A percentile compares a stretch with the other conserved stretches of the same genome.
Evolutionary conservation across 2,113 vertebrate species (phyloP).

Genomic region (Capreolus pygargus): DNA sequence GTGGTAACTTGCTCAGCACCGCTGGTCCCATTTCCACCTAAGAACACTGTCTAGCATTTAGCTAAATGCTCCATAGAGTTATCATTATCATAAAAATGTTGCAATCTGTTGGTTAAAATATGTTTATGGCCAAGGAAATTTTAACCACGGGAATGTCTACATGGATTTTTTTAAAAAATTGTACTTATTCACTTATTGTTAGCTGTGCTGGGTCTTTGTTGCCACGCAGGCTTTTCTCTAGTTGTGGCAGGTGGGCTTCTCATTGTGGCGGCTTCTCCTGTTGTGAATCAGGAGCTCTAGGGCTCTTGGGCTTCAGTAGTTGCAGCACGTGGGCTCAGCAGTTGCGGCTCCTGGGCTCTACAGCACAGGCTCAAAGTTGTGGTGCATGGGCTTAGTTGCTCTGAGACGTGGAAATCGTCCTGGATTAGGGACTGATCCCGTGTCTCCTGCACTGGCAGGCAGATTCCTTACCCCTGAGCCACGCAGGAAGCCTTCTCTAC

Average conservation of each 20-base stretch:
- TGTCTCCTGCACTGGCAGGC: not conserved
- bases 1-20: not conserved
- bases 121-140: not conserved
- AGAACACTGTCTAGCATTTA: not conserved
- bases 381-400: not conserved
- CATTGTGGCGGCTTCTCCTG: not conserved
- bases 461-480: not conserved
- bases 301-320: not conserved
- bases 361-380: not conserved
- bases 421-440: not conserved
- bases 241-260: not conserved
- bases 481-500: not conserved
- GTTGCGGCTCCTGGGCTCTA: not conserved
- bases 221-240: not conserved
- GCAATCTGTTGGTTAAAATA: not conserved
- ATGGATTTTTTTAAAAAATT: not conserved
- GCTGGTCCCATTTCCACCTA: not conserved
- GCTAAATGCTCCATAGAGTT: not conserved
- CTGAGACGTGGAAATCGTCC: not conserved
- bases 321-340: not conserved
- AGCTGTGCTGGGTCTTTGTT: not conserved
- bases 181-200: not conserved
- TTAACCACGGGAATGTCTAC: not conserved
- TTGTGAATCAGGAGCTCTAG: not conserved
- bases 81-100: not conserved